phyloP scores from a whole-genome alignment of 2,113 vertebrate species.

The Talpa occidentalis region DNA sequence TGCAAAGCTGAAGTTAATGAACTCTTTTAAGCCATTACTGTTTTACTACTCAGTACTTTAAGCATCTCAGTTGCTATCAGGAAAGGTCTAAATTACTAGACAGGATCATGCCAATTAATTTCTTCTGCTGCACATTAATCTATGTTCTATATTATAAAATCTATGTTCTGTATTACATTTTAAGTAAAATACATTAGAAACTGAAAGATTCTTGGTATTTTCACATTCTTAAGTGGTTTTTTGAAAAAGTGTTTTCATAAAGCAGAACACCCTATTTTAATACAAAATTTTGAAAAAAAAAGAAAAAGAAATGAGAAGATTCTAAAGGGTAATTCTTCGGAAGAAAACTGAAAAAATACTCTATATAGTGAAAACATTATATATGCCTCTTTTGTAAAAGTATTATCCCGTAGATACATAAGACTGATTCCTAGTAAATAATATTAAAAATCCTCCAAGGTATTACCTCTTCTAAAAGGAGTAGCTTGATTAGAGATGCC shows the following conservation, averaged over 20 bases:
- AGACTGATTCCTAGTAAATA: background rate
- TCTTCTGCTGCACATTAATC: background rate
- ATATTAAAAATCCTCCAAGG: background rate
- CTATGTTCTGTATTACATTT: no score
- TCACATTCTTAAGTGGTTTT: background rate
- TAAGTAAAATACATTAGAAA: slow-evolving; percentile 38
- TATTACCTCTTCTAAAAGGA: background rate
- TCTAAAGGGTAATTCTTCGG: slow-evolving; percentile 11
- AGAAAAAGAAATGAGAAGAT: background rate
- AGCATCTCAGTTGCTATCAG: background rate
- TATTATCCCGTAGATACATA: background rate
- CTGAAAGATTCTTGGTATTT: background rate
- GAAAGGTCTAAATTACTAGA: background rate
- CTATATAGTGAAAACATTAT: background rate
- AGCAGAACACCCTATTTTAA: background rate
- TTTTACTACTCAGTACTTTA: background rate
- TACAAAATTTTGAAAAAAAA: slow-evolving; percentile 32
- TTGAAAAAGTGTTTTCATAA: background rate
- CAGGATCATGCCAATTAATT: background rate
- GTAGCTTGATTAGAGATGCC: background rate
- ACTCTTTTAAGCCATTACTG: background rate
- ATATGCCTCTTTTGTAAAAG: background rate
- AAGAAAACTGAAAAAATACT: background rate
- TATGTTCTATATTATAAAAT: background rate
- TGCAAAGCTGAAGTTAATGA: background rate